These are phyloP conservation scores for Meles meles DNA, from an alignment of 2,113 vertebrate species.

Conservation along the genomic window DNA sequence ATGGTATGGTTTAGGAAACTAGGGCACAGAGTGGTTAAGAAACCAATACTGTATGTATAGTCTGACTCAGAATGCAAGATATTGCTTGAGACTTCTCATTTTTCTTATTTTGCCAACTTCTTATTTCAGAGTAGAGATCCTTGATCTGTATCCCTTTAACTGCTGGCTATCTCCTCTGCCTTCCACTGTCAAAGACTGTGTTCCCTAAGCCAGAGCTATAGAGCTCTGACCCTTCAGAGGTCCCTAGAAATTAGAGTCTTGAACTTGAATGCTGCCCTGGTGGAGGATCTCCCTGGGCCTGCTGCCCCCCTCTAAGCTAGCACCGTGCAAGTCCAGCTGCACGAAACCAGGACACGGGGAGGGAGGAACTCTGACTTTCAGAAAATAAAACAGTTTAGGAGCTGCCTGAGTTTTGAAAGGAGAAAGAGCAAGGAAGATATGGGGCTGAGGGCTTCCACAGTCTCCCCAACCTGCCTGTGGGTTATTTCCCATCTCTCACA, in stretches of 20 bases:
- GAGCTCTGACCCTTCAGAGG: neutral
- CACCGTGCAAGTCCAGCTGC: neutral
- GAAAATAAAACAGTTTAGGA: neutral
- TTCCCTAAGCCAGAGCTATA: neutral
- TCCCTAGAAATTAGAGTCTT: neutral
- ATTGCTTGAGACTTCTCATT: neutral
- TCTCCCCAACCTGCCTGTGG: neutral
- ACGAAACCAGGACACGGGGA: neutral
- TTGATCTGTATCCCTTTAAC: neutral
- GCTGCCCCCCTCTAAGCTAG: neutral
- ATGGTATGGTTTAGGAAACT: neutral
- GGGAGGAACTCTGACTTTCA: neutral
- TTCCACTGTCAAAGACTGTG: neutral
- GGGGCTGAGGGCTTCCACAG: neutral
- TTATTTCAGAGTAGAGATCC: neutral
- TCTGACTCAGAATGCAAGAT: neutral
- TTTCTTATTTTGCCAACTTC: neutral
- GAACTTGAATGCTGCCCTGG: neutral
- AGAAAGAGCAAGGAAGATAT: neutral
- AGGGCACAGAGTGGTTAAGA: neutral
- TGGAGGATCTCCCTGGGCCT: neutral
- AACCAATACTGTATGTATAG: neutral
- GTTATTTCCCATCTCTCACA: neutral
- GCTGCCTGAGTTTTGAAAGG: neutral
- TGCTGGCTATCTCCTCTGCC: neutral